phyloP scores from a whole-genome alignment of 2,888 invertebrate species.

The Eustalomyia histrio region DNA sequence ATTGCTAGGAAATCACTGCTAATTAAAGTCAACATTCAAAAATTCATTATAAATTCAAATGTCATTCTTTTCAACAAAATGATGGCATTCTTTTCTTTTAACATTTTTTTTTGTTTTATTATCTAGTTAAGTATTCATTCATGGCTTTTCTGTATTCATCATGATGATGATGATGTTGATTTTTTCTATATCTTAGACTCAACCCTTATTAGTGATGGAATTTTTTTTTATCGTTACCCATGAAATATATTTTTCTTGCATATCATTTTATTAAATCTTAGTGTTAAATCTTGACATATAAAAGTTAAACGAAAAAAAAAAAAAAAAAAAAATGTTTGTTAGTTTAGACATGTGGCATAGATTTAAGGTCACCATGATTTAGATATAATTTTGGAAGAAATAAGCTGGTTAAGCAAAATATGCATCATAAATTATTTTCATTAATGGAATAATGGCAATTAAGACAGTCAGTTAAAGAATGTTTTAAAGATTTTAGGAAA shows the following conservation, averaged over 20 bases:
- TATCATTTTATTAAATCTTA: conserved; percentile 10
- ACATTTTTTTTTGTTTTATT: neutral
- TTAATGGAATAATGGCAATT: conserved; percentile 45
- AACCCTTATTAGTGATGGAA: conserved; percentile 23
- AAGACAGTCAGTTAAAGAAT: conserved; percentile 21
- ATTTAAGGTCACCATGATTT: conserved; percentile 17
- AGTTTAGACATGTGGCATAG: neutral
- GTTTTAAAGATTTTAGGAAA: neutral
- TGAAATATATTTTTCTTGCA: conserved; percentile 4
- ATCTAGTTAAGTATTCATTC: conserved; percentile 14
- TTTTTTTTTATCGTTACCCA: conserved; percentile 13
- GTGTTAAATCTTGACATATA: conserved; percentile 1
- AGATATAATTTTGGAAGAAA: conserved; percentile 12
- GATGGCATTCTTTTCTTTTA: neutral
- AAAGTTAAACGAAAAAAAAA: neutral
- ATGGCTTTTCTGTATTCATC: neutral
- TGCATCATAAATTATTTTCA: neutral
- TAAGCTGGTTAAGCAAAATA: neutral
- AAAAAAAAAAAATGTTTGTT: neutral
- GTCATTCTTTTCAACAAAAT: conserved; percentile 53
- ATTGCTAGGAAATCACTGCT: conserved; percentile 67
- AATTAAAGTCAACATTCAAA: conserved; percentile 75
- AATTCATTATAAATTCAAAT: conserved; percentile 75
- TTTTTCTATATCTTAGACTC: neutral
- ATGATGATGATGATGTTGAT: neutral